Evolutionary conservation across 2,113 vertebrate species (phyloP), one percentile per base, ranked within the genome.

Genomic region (Chloropsis hardwickii): DNA sequence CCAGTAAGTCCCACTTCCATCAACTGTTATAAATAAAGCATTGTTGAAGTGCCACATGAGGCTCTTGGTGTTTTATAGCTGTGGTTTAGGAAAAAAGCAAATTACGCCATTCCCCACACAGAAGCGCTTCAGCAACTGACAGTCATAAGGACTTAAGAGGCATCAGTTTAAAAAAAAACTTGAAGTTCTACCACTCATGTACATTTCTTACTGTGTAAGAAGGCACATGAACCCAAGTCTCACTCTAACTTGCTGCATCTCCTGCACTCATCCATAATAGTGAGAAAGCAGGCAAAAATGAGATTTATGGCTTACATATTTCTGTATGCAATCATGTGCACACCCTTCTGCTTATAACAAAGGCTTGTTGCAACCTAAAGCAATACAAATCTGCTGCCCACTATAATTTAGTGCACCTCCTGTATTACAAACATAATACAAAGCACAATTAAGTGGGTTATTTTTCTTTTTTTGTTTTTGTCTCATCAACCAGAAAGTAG

Each of bases 321-420:
- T 65, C 54, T 57, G 31, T 48, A 20, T 37, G 56, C 28, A 44
- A n/a, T 27, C 0, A 0, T 23, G 10, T 33, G 35, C n/a, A 53
- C 16, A 58, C 15, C 21, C 29, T 60, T 62, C 35, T 47, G 27
- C 31, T 69, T 60, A 28, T 4, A 71, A 79, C 28, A 58, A 84
- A 54, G 7, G 56, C 21, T 22, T 6, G 0, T 0, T 42, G 25
- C 10, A 51, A 91, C 31, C 42, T 58, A 7, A 81, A 92, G 35
- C 8, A 29, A 71, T 22, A 10, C 15, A 88, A n/a, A 39, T 76
- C 24, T 61, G 25, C 35, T 87, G 37, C 29, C 29, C 48, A 76
- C 35, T 27, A 8, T 29, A 28, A 86, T 60, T 79, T 44, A 67
- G 67, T 53, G 19, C 50, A 64, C n/a, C 47, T 37, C 15, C 15